Base-by-base conservation (phyloP, 64 coral and sea anemone genomes). In the Pocillopora verrucosa region DNA sequence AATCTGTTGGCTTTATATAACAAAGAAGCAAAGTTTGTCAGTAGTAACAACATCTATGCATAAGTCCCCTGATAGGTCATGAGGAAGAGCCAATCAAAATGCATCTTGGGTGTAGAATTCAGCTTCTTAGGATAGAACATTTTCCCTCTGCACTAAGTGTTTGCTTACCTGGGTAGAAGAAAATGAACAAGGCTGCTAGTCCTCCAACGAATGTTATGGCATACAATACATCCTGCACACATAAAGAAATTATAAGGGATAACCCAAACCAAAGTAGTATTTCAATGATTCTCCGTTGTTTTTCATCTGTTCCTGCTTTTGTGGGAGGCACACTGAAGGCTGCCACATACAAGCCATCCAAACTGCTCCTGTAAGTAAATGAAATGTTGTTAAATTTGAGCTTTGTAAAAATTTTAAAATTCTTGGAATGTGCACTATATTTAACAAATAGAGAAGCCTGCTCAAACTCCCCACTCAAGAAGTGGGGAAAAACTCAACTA, bases 121-220 rank as follows among this genome's bases (percentile, higher is more conserved):
- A 51, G 41, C 41, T 4, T 51, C 3, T 51, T 51, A 51, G 41
- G 3, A 51, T 51, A 7, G 41, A 51, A 51, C 41, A 51, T 51
- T 51, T 51, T 3, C 41, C 0, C 41, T 51, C 1, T 0, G 41
- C 41, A 51, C 1, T 0, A 51, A 30, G 16, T 63, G 61, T 70
- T 70, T 70, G 19, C 67, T 70, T 9, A 70, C 67, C 88, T 72
- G 88, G 88, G 26, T 57, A 89, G n/a, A 80, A 89, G 59, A 89
- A 80, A 56, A 89, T 89, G 70, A 78, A 89, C 60, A 89, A 79
- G 13, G 88, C 88, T n/a, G 88, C 88, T 24, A 89, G 59, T 70
- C 88, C 88, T 51, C 88, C 88, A 26, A 89, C 69, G 15, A 89
- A 45, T 14, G 76, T 34, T 61, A 89, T 34, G 16, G 76, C 88